phyloP scores from a whole-genome alignment of 2,113 vertebrate species.

The Xenus cinereus region DNA sequence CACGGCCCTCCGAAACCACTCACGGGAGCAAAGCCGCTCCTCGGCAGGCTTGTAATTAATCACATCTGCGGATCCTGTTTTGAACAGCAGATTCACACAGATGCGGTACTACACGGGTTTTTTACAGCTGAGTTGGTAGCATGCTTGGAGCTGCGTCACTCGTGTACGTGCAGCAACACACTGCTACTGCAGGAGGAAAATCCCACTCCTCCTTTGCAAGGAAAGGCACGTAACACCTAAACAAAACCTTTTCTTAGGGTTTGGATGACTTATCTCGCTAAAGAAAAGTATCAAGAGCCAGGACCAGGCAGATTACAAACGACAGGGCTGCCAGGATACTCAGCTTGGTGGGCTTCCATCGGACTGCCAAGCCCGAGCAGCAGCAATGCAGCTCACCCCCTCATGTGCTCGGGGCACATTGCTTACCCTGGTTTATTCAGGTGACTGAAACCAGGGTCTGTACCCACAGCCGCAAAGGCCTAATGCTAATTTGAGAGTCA shows the following conservation, averaged over 20 bases:
- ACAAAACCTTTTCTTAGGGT: neutral
- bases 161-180: constrained; percentile 4
- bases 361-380: rapidly evolving
- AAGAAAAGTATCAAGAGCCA: neutral
- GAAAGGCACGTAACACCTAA: neutral
- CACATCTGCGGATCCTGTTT: neutral
- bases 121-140: neutral
- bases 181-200: neutral
- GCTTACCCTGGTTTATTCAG: rapidly evolving
- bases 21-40: neutral
- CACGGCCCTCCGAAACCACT: neutral
- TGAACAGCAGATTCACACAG: neutral
- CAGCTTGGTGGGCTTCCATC: neutral
- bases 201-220: neutral
- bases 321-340: rapidly evolving
- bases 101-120: neutral
- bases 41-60: neutral
- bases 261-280: neutral
- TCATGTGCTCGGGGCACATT: rapidly evolving
- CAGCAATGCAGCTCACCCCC: neutral
- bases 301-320: rapidly evolving
- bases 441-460: neutral
- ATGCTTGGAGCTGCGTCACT: neutral
- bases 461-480: neutral
- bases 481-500: neutral